phyloP scores from a whole-genome alignment of 2,797 vertebrate species.

The Cyprinella venusta region DNA sequence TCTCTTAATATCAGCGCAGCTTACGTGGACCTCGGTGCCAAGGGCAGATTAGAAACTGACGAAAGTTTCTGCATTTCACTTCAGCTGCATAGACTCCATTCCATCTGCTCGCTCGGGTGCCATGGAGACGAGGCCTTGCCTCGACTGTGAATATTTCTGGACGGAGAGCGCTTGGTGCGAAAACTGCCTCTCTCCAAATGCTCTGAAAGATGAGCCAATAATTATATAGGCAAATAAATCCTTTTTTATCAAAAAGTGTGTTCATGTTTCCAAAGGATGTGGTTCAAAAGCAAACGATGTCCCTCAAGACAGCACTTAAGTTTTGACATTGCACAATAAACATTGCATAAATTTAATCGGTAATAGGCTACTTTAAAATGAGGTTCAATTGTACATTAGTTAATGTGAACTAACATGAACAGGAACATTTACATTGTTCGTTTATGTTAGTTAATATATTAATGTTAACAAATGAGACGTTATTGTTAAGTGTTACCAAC shows the following conservation, averaged over 20 bases:
- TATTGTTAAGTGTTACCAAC: background rate
- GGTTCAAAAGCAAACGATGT: background rate
- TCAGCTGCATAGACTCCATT: conserved; percentile 49
- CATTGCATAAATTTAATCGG: background rate
- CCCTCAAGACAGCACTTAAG: background rate
- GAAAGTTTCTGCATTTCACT: conserved; percentile 60
- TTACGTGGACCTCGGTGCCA: conserved; percentile 49
- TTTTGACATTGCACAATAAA: background rate
- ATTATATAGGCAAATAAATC: conserved; percentile 46
- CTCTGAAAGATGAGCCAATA: conserved; percentile 52
- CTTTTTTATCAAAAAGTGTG: conserved; percentile 46
- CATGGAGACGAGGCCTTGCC: conserved; percentile 55
- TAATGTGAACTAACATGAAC: background rate
- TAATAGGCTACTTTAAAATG: background rate
- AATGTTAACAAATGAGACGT: no score
- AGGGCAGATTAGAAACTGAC: conserved; percentile 54
- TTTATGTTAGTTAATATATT: background rate
- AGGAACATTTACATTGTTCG: background rate
- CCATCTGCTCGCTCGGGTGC: conserved; percentile 58
- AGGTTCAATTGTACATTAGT: no score
- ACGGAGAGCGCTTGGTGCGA: conserved; percentile 54
- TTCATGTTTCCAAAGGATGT: conserved; percentile 13
- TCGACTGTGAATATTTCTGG: conserved; percentile 44
- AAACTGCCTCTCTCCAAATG: conserved; percentile 58
- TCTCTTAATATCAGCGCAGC: conserved; percentile 52